Conservation (phyloP, 2,797 vertebrate genomes). For the Chromis chromis region DNA sequence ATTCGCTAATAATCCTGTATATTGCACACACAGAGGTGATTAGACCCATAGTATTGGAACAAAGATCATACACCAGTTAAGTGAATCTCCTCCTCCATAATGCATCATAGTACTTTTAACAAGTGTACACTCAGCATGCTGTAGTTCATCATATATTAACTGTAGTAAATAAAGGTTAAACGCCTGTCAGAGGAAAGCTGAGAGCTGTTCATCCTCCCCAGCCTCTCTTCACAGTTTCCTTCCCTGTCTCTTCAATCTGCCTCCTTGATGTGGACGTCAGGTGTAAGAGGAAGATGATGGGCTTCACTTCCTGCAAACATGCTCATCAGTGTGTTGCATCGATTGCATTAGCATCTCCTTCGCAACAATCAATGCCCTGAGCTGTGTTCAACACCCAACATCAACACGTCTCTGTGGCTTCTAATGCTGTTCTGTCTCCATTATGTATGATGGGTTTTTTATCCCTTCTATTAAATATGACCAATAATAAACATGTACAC, state of each 20-base stretch:
- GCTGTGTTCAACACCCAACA: slow-evolving; percentile 67
- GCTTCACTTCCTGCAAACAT: slow-evolving; percentile 74
- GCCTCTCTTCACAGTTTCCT: slow-evolving; percentile 12
- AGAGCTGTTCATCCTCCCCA: slow-evolving; percentile 8
- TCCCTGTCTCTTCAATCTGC: not conserved
- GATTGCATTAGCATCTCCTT: slow-evolving; percentile 86
- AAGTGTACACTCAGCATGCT: not conserved
- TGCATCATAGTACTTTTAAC: not conserved
- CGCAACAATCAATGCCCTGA: slow-evolving; percentile 81
- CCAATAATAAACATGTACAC: not conserved
- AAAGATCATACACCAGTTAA: not conserved
- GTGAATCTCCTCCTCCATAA: not conserved
- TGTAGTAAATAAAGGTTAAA: slow-evolving; percentile 21
- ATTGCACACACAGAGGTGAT: not conserved
- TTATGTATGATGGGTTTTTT: not conserved
- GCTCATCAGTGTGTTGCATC: slow-evolving; percentile 77
- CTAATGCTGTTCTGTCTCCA: not conserved
- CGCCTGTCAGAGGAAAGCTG: slow-evolving; percentile 21
- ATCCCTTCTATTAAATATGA: not conserved
- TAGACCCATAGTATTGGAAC: not conserved
- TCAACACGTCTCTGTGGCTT: slow-evolving; percentile 11
- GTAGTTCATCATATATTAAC: not conserved
- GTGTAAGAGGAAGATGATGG: slow-evolving; percentile 63
- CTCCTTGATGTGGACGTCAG: slow-evolving; percentile 5
- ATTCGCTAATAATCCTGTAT: not conserved